These are phyloP conservation scores for Prunella strophiata DNA, from an alignment of 2,797 vertebrate species.

Conservation along the genomic window DNA sequence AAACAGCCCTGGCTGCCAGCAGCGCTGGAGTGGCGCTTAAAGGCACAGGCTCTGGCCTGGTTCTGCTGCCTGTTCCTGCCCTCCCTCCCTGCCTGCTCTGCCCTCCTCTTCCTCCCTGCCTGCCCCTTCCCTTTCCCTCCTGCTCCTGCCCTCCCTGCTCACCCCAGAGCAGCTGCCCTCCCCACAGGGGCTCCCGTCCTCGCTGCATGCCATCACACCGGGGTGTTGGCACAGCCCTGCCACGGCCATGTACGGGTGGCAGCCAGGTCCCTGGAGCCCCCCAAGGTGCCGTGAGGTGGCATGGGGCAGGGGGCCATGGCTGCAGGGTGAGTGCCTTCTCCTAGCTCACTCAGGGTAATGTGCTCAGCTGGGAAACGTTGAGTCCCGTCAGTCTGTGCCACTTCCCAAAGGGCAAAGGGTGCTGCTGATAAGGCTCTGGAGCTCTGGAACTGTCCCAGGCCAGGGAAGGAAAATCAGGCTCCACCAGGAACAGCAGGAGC, in stretches of 20 bases:
- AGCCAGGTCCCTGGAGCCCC: not conserved
- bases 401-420: conserved; percentile 25
- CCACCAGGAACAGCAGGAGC: fast-evolving
- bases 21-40: not conserved
- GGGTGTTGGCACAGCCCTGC: not conserved
- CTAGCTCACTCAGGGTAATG: not conserved
- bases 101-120: not conserved
- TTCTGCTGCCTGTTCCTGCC: not conserved
- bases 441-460: not conserved
- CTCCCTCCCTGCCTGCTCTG: not conserved
- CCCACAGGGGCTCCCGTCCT: fast-evolving
- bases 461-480: not conserved
- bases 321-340: not conserved
- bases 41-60: conserved; percentile 35
- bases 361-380: fast-evolving
- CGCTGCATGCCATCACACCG: fast-evolving
- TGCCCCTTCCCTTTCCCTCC: not conserved
- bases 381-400: not conserved
- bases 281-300: fast-evolving
- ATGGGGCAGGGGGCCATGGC: not conserved
- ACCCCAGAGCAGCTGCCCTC: not conserved
- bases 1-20: conserved; percentile 57
- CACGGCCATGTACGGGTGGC: fast-evolving
- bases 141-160: not conserved
- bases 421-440: conserved; percentile 43